Base-by-base conservation (phyloP, 2,888 invertebrate species). In the Dasypolia templi region DNA sequence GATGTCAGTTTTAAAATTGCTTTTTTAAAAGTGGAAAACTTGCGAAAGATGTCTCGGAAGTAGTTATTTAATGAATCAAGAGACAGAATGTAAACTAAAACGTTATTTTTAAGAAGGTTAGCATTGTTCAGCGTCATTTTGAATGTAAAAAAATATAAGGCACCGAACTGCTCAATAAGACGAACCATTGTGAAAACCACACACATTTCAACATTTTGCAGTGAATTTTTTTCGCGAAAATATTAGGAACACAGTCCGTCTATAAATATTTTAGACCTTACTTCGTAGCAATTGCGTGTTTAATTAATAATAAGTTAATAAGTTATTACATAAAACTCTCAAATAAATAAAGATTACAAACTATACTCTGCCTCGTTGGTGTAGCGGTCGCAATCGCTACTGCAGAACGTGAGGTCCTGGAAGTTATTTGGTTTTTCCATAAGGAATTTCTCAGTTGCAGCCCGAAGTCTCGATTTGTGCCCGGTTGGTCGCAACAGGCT, bases 1-100 rank as follows among this genome's bases (percentile, higher is more conserved):
- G 12, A 68, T 17, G 35, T 32, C 44, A 44, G 32, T 49, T 39
- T 70, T 69, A 22, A 67, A 65, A 65, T 74, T 1, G 35, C 14
- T 64, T 67, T 78, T 61, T 29, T 42, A 49, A 44, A 56, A 66
- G 22, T 71, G n/a, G 59, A 29, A 19, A 49, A 32, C 22, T 29
- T 35, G 22, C 44, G 26, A 61, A 22, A 14, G 14, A 42, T 29
- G 6, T 42, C 12, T 56, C 17, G 14, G 19, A 19, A n/a, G 26
- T 51, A 26, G 6, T 4, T 49, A 49, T 56, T 72, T 69, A 26
- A 1, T 32, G 42, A 29, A 65, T 17, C 5, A n/a, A 35, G 17
- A 26, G 9, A 12, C 9, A 44, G 3, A 49, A 29, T 69, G 29
- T n/a, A n/a, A 17, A 32, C 1, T 17, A 63, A 46, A 29, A 29